Evolutionary conservation across 2,888 invertebrate species (phyloP).

Genomic region (Calliphora vomitoria): DNA sequence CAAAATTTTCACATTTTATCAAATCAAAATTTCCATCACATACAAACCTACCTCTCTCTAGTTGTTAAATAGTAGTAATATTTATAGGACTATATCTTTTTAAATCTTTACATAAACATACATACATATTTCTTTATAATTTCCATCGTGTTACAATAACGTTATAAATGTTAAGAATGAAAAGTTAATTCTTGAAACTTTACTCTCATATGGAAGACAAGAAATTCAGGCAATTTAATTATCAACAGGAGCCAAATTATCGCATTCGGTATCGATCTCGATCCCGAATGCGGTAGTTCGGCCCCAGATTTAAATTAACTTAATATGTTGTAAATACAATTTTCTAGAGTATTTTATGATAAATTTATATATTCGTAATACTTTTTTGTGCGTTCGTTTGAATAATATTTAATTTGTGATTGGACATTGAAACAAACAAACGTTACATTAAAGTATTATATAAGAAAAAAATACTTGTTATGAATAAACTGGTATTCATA

Average conservation of each 20-base stretch:
- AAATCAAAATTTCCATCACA: slow-evolving; percentile 82
- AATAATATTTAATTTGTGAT: background rate
- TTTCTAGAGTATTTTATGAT: background rate
- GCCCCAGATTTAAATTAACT: background rate
- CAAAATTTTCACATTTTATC: slow-evolving; percentile 80
- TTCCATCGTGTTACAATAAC: background rate
- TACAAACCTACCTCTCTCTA: slow-evolving; percentile 77
- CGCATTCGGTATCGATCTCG: too few relatives aligned
- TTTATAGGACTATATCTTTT: slow-evolving; percentile 18
- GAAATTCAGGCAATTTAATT: too few relatives aligned
- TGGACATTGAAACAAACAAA: background rate
- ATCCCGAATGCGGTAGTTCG: too few relatives aligned
- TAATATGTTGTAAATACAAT: background rate
- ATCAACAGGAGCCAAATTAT: background rate
- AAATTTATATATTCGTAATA: slow-evolving; percentile 12
- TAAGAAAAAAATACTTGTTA: slow-evolving; percentile 58
- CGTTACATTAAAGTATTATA: background rate
- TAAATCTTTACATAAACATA: background rate
- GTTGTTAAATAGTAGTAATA: slow-evolving; percentile 65
- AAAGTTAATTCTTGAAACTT: background rate
- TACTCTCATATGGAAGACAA: too few relatives aligned
- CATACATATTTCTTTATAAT: background rate
- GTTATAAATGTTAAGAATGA: background rate
- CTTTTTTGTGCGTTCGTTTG: slow-evolving; percentile 2
- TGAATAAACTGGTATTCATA: slow-evolving; percentile 79